Evolutionary conservation across 2,888 invertebrate genomes (phyloP).

Genomic region (Syrista parreyssii): DNA sequence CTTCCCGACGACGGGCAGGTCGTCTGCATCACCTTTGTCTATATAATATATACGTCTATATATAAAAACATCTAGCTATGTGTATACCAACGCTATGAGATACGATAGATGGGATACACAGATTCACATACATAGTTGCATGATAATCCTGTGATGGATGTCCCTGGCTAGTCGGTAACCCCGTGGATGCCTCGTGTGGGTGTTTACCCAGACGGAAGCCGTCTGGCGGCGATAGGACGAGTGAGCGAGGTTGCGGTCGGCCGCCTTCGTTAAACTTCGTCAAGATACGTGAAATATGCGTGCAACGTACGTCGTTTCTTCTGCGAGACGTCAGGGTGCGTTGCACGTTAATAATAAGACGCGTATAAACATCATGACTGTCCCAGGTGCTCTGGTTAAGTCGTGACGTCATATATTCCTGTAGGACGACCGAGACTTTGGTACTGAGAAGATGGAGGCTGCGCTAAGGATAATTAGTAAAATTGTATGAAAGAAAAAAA

Average conservation of each 20-base stretch:
- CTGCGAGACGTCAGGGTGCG: background rate
- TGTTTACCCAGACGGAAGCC: slow-evolving; percentile 64
- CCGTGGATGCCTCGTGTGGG: slow-evolving; percentile 31
- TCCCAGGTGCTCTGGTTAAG: background rate
- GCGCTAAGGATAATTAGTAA: background rate
- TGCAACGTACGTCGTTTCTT: background rate
- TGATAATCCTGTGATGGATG: slow-evolving; percentile 63
- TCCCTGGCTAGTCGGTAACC: slow-evolving; percentile 46
- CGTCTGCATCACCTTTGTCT: background rate
- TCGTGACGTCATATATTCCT: background rate
- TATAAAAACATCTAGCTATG: background rate
- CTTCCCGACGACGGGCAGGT: background rate
- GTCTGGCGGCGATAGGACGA: slow-evolving; percentile 54
- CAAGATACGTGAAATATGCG: background rate
- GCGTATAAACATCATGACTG: background rate
- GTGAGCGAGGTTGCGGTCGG: slow-evolving; percentile 23
- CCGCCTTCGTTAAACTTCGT: background rate
- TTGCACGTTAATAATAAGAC: background rate
- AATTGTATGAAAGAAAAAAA: background rate
- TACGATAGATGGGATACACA: background rate
- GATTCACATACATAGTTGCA: slow-evolving; percentile 20
- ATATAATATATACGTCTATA: background rate
- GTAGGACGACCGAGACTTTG: background rate
- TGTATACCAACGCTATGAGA: background rate
- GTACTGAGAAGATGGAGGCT: background rate